A percentile compares a stretch with the other conserved stretches of the same genome.
phyloP scores from a whole-genome alignment of 2,797 vertebrate species.

The Ptychadena robeensis region DNA sequence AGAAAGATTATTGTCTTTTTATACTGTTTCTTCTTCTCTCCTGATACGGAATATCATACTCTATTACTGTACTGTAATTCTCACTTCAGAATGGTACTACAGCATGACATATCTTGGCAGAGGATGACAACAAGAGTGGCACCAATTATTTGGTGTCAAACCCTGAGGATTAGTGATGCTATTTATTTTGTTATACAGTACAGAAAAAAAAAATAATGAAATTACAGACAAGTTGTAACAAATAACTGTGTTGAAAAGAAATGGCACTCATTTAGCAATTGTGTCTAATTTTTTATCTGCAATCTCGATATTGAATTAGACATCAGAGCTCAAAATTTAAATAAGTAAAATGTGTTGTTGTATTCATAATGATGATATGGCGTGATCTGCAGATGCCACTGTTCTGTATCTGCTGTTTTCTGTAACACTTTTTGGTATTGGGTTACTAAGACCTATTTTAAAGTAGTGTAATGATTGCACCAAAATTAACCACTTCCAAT shows the following conservation, averaged over 20 bases:
- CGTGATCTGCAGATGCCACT: no score
- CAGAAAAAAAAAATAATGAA: background rate
- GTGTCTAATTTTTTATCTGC: no score
- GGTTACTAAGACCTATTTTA: no score
- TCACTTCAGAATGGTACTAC: constrained; percentile 8
- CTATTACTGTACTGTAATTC: constrained; percentile 7
- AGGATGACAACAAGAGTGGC: background rate
- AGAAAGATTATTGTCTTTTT: constrained; percentile 9
- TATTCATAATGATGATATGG: no score
- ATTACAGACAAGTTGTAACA: background rate
- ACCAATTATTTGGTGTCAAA: constrained; percentile 16
- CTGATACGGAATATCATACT: background rate
- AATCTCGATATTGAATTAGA: no score
- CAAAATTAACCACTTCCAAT: no score
- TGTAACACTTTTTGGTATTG: no score
- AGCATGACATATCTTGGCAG: background rate
- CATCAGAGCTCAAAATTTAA: no score
- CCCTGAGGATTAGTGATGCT: background rate
- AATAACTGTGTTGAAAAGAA: background rate
- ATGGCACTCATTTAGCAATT: no score
- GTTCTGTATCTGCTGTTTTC: no score
- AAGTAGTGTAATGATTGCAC: no score
- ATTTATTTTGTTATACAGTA: constrained; percentile 13
- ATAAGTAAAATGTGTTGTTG: no score
- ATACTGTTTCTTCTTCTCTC: constrained; percentile 2